Base-by-base conservation (phyloP, 2,797 vertebrate species). In the Danio tinwini region DNA sequence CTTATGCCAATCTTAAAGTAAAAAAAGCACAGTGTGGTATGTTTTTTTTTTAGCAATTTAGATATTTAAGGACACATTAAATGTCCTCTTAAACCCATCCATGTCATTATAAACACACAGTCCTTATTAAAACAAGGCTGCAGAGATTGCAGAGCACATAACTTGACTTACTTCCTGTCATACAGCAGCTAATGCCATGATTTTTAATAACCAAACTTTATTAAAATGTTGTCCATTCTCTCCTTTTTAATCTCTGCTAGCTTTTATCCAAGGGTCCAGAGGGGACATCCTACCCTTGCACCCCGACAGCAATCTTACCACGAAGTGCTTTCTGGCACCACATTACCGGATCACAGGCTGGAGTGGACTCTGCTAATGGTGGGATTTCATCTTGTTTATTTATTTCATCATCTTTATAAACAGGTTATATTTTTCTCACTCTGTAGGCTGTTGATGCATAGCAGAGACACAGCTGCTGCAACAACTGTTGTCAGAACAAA, bases 281-380 rank as follows among this genome's bases (percentile, higher is more conserved):
- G 75, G 89, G 94, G 1, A 92, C 94, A 64, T 97, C 96, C 5
- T 97, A 96, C 74, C 96, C 97, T 73, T 98, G 96, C 86, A 96
- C 96, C 0, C 96, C 96, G 62, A 96, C 96, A 0, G 94, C 96
- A 87, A 97, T 98, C 92, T 92, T 99, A 82, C 97, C 97, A 14
- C 95, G 97, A 74, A 98, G 96, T 0, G 96, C 96, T 74, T 99
- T 98, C 92, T 98, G 97, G 97, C 97, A 98, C 88, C 97, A 99
- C 86, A 99, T 99, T 86, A 96, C 96, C 0, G 96, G 96, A 76
- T 96, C 94, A 71, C 96, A 96, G 88, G 93, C 90, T 13, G 92
- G 94, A 47, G 85, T 93, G 0, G 96, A 97, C 79, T 88, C 92
- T 44, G 86, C 92, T 83, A 94, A 88, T 0, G 93, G 96, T 97